Evolutionary conservation across 2,888 invertebrate species (phyloP).

Genomic region (Alitta virens): DNA sequence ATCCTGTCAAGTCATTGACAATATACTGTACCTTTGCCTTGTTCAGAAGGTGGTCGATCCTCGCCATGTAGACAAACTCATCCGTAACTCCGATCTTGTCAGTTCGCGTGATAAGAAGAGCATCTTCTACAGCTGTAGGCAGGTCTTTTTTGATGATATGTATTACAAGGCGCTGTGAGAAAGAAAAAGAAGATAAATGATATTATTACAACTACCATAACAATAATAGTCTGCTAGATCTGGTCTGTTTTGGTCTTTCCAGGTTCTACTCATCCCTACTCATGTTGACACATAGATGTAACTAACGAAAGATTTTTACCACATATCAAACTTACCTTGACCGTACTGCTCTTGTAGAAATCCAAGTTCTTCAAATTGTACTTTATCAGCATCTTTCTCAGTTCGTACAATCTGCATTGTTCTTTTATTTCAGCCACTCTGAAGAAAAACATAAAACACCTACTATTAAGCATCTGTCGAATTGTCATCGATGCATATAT

Average conservation of each 20-base stretch:
- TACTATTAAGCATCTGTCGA: slow-evolving; percentile 4
- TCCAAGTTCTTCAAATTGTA: slow-evolving; percentile 38
- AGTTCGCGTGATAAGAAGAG: slow-evolving; percentile 30
- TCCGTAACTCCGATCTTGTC: slow-evolving; percentile 9
- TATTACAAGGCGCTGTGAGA: slow-evolving; percentile 38
- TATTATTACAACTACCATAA: no score
- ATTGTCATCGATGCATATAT: no score
- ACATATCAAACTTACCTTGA: slow-evolving; percentile 26
- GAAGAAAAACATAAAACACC: no score
- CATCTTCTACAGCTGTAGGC: slow-evolving; percentile 39
- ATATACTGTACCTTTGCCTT: no score
- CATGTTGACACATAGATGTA: no score
- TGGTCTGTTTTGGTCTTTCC: no score
- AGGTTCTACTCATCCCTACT: no score
- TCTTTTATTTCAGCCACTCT: slow-evolving; percentile 37
- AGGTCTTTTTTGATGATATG: slow-evolving; percentile 39
- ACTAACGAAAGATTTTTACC: no score
- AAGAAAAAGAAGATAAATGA: no score
- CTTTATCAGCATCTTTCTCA: slow-evolving; percentile 40
- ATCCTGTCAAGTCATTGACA: no score
- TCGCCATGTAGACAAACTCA: slow-evolving; percentile 34
- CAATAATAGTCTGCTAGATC: no score
- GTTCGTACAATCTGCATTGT: slow-evolving; percentile 35
- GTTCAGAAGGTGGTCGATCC: slow-evolving; percentile 34
- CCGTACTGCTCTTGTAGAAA: slow-evolving; percentile 31